Base-by-base conservation (phyloP, 2,113 vertebrate species). In the Todiramphus chloris region DNA sequence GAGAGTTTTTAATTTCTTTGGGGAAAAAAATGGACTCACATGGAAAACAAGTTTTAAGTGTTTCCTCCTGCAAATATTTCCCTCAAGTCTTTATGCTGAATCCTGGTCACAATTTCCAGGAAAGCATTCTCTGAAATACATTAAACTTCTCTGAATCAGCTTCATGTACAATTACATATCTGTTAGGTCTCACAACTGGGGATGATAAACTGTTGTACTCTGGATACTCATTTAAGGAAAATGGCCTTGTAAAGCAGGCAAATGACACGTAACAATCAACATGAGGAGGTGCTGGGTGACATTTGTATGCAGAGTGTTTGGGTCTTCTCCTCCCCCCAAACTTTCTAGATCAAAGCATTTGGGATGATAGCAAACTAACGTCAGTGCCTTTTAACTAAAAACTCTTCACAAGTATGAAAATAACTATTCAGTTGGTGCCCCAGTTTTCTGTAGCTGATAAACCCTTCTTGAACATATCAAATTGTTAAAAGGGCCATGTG, bases 391-490 rank as follows among this genome's bases (percentile, higher is more conserved):
- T 69, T 69, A 86, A 58, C 48, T 88, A 46, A 75, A 37, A 39
- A 15, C 21, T 72, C 31, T 58, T 91, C 39, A 62, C 68, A 81
- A 77, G 41, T 78, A 81, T 63, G 51, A 90, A 93, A 92, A 88
- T 77, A 92, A 24, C 55, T 75, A 11, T 67, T 96, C 28, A 18
- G 16, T 39, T 68, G 33, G 33, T 80, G 73, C 20, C 68, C 44
- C 76, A 83, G 79, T 81, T 89, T 86, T 80, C 50, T 60, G 25
- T 69, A 53, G 39, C 28, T 75, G 56, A 85, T 51, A 91, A 82
- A 68, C 16, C 48, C 12, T 55, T 6, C n/a, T 55, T 78, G 37
- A 83, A 80, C 0, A 2, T 30, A 43, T 2, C 0, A 0, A 59
- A 66, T 43, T 56, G 13, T 62, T 66, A 44, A 48, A 83, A 82